Conservation (phyloP, 2,888 invertebrate species). For the Melinaea menophilus region DNA sequence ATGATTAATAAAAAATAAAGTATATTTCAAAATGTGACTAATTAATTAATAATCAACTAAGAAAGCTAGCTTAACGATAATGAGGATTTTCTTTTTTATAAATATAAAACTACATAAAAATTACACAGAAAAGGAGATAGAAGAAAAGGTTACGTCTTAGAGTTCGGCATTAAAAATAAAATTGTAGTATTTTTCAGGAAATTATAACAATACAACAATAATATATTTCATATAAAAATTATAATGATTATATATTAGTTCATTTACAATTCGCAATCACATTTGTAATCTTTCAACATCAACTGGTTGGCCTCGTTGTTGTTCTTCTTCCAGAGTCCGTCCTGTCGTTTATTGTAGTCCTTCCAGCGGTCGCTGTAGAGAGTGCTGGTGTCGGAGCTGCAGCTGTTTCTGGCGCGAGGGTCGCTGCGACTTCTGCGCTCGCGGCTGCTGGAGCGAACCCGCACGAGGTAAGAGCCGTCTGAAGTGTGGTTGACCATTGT, state of each 20-base stretch:
- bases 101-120: no score
- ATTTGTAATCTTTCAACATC: conserved; percentile 27
- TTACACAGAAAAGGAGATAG: no score
- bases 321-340: conserved; percentile 28
- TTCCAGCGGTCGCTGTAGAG: conserved; percentile 52
- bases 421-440: conserved; percentile 39
- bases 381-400: conserved; percentile 49
- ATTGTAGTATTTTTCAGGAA: no score
- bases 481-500: conserved; percentile 74
- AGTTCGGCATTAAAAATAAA: no score
- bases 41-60: no score
- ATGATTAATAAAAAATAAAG: no score
- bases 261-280: conserved; percentile 25
- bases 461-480: conserved; percentile 64
- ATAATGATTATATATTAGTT: not conserved
- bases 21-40: no score
- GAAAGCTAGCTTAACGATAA: no score
- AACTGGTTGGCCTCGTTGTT: conserved; percentile 21
- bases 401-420: conserved; percentile 31
- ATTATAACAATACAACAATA: no score
- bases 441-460: conserved; percentile 56
- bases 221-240: no score
- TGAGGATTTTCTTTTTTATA: no score
- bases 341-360: conserved; percentile 36
- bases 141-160: no score